Conservation (phyloP, 2,888 invertebrate species). For the Heliothis peltigera region DNA sequence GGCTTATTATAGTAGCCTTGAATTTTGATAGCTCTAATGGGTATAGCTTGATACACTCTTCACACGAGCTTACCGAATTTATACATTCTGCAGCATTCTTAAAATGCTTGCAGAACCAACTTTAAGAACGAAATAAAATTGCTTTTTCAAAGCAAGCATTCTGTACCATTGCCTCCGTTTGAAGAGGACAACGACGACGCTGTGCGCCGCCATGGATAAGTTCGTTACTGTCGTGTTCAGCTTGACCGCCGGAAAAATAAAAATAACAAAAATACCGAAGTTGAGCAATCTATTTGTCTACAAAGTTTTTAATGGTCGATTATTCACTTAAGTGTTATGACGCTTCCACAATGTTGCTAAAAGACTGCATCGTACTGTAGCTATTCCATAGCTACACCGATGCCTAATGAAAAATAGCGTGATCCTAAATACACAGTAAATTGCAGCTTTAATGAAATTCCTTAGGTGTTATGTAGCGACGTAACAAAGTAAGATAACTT, state of each 20-base stretch:
- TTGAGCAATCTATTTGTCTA: constrained; percentile 50
- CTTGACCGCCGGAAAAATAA: constrained; percentile 45
- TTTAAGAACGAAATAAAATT: constrained; percentile 35
- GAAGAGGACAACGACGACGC: constrained; percentile 25
- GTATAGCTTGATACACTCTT: constrained; percentile 70
- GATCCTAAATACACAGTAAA: constrained; percentile 36
- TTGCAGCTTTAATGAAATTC: constrained; percentile 57
- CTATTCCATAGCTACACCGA: constrained; percentile 28
- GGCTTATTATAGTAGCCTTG: constrained; percentile 80
- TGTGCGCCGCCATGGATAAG: constrained; percentile 27
- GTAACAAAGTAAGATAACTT: constrained; percentile 48
- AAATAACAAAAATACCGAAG: constrained; percentile 33
- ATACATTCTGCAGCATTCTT: constrained; percentile 38
- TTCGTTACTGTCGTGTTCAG: constrained; percentile 41
- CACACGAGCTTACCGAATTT: constrained; percentile 55
- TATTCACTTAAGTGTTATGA: constrained; percentile 48
- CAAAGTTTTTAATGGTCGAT: constrained; percentile 57
- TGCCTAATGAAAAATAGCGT: constrained; percentile 53
- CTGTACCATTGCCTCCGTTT: constrained; percentile 24
- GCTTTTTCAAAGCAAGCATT: neutral
- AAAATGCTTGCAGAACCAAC: constrained; percentile 36
- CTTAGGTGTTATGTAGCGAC: constrained; percentile 35
- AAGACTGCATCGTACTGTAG: constrained; percentile 20
- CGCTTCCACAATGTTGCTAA: constrained; percentile 36
- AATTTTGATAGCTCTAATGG: constrained; percentile 74